Conservation (phyloP, 2,797 vertebrate genomes). For the Acipenser transmontanus region DNA sequence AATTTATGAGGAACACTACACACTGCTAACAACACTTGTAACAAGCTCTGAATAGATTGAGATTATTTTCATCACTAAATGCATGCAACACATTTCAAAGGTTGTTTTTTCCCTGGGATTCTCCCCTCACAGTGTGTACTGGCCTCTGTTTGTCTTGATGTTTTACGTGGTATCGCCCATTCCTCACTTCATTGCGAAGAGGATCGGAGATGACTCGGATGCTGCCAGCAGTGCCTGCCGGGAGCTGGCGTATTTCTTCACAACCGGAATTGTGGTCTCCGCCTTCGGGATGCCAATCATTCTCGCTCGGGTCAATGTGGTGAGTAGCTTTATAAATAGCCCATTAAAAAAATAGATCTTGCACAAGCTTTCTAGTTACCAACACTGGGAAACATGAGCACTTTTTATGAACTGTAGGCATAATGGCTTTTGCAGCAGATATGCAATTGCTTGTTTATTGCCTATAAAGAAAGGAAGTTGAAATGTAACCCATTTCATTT, state of each 20-base stretch:
- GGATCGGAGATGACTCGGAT: constrained; percentile 73
- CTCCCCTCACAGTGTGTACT: constrained; percentile 70
- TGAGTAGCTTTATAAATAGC: constrained; percentile 48
- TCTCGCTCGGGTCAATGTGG: constrained; percentile 69
- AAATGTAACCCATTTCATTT: no score
- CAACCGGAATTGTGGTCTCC: constrained; percentile 91
- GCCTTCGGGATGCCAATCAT: constrained; percentile 84
- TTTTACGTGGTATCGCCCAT: constrained; percentile 85
- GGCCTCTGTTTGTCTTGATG: constrained; percentile 87
- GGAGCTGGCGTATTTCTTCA: constrained; percentile 87
- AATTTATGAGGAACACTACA: no score
- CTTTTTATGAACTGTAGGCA: no score
- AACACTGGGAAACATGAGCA: no score
- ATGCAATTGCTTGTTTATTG: no score
- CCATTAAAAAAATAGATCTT: no score
- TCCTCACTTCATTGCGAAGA: constrained; percentile 81
- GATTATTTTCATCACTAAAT: no score
- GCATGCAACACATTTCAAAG: not conserved
- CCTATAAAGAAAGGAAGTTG: no score
- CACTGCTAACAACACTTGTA: no score
- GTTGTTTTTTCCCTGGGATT: not conserved
- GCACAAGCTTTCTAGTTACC: no score
- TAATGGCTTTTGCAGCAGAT: no score
- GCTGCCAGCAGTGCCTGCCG: constrained; percentile 84
- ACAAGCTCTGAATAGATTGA: no score